A percentile compares a stretch with the other conserved stretches of the same genome.
These are phyloP conservation scores for Nanorana parkeri DNA, from an alignment of 2,113 vertebrate genomes.

Conservation along the genomic window DNA sequence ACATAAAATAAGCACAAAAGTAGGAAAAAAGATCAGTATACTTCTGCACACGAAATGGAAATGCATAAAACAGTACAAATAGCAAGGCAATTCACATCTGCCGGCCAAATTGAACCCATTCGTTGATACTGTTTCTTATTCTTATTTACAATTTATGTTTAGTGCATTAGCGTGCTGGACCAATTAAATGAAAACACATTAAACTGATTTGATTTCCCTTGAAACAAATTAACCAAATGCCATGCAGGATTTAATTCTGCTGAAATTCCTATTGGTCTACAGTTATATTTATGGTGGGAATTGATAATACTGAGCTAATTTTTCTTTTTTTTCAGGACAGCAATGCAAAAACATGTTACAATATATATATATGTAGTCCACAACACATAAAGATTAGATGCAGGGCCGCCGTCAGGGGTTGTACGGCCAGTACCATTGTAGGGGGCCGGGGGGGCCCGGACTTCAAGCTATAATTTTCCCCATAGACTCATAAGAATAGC, in stretches of 20 bases:
- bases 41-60: slow-evolving; percentile 10
- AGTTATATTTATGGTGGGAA: background rate
- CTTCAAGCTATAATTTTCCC: too few species aligned
- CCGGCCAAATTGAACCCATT: slow-evolving; percentile 11
- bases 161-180: slow-evolving; percentile 36
- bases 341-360: too few species aligned
- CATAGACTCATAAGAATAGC: too few species aligned
- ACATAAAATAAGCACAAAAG: slow-evolving; percentile 1
- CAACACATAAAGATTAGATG: too few species aligned
- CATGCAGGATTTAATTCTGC: slow-evolving; percentile 20
- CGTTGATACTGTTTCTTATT: background rate
- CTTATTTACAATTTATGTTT: slow-evolving; percentile 38
- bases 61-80: slow-evolving; percentile 25
- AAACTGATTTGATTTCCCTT: slow-evolving; percentile 41
- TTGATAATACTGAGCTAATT: background rate
- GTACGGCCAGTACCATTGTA: too few species aligned
- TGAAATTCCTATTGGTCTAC: background rate
- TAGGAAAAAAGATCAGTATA: background rate
- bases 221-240: slow-evolving; percentile 51
- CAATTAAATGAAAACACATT: slow-evolving; percentile 48
- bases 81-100: slow-evolving; percentile 35
- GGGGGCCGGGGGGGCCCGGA: too few species aligned
- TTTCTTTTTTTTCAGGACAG: too few species aligned
- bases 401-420: too few species aligned
- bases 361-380: too few species aligned